Conservation (phyloP, 2,797 vertebrate genomes). For the Peromyscus attwateri region DNA sequence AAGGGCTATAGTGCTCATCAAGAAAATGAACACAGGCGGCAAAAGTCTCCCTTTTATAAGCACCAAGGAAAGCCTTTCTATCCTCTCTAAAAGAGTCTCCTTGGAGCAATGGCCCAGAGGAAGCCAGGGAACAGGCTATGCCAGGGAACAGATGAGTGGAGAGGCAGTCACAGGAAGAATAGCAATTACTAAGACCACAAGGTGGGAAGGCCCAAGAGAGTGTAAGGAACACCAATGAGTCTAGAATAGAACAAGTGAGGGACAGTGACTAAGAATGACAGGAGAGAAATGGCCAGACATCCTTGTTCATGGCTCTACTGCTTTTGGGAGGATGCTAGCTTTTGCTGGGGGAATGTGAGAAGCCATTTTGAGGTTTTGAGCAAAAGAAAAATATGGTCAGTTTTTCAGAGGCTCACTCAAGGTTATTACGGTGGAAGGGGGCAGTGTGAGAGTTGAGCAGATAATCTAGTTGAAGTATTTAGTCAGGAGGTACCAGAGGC, state of each 20-base stretch:
- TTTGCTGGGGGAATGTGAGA: neutral
- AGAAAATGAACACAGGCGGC: neutral
- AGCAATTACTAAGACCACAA: neutral
- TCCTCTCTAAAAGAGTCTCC: neutral
- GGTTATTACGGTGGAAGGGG: too few relatives aligned
- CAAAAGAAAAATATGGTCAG: neutral
- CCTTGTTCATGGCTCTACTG: too few relatives aligned
- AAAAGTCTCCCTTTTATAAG: too few relatives aligned
- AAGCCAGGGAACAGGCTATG: neutral
- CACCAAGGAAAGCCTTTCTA: neutral
- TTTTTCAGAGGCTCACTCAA: neutral
- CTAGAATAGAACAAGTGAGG: neutral
- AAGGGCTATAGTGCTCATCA: neutral
- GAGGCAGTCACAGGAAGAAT: neutral
- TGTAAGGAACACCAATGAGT: neutral
- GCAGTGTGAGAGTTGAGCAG: neutral
- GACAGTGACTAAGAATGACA: neutral
- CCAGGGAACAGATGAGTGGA: neutral
- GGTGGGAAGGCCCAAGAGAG: neutral
- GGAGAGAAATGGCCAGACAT: neutral
- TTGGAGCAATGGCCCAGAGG: neutral
- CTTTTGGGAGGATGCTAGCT: neutral
- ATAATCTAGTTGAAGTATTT: neutral
- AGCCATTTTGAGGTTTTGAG: neutral
- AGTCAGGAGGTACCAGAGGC: neutral